Evolutionary conservation across 2,888 invertebrate species (phyloP).

Genomic region (Aspidiotus rigidus): DNA sequence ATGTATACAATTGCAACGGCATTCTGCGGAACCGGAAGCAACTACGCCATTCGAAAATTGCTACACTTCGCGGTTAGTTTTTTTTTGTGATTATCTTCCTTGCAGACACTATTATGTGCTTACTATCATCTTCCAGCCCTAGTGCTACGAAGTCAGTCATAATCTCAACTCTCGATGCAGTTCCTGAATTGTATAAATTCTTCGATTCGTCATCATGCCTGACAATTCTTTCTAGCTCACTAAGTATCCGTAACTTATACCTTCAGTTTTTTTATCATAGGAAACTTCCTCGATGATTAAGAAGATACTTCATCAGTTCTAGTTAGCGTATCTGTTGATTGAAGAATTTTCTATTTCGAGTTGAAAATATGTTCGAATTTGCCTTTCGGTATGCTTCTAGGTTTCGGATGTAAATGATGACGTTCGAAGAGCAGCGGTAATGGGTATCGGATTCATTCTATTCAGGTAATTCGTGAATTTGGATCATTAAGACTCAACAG

Average conservation of each 20-base stretch:
- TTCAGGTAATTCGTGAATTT: constrained; percentile 46
- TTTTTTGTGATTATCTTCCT: background rate
- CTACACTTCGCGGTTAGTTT: constrained; percentile 78
- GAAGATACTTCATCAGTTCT: too few species aligned
- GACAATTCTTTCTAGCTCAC: background rate
- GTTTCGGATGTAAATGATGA: constrained; percentile 95
- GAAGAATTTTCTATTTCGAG: background rate
- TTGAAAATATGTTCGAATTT: constrained; percentile 8
- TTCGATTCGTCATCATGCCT: too few species aligned
- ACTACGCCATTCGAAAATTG: constrained; percentile 86
- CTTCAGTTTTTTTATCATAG: background rate
- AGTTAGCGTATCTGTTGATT: background rate
- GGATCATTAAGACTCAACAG: too few species aligned
- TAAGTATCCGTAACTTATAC: background rate
- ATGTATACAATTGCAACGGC: constrained; percentile 98
- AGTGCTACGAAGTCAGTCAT: background rate
- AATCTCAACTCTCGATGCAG: background rate
- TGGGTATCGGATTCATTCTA: constrained; percentile 93
- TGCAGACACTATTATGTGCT: too few species aligned
- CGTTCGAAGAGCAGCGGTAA: constrained; percentile 95
- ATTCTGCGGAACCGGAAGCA: constrained; percentile 95
- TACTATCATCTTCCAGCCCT: too few species aligned
- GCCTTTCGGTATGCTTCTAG: constrained; percentile 41
- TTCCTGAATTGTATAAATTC: background rate
- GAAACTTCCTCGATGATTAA: background rate